Conservation (phyloP, 2,888 invertebrate species). For the Malachius bipustulatus region DNA sequence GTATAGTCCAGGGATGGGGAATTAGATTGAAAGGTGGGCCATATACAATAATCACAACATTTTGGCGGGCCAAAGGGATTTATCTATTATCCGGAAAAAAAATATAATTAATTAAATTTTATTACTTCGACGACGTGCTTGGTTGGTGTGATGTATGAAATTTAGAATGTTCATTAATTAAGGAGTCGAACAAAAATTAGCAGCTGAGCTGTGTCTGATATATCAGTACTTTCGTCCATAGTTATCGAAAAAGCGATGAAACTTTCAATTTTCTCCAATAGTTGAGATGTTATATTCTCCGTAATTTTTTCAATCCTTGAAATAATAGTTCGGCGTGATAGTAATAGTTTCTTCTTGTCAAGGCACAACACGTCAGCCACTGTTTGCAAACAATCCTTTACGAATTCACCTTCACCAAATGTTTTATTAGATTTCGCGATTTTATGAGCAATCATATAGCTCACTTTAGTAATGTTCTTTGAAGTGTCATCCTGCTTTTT, state of each 20-base stretch:
- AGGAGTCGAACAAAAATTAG: slow-evolving; percentile 3
- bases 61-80: no score
- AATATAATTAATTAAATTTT: no score
- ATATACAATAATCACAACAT: no score
- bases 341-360: slow-evolving; percentile 6
- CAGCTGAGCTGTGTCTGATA: slow-evolving; percentile 3
- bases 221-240: slow-evolving; percentile 8
- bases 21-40: no score
- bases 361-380: slow-evolving; percentile 8
- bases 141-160: no score
- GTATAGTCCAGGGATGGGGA: no score
- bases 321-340: slow-evolving; percentile 8
- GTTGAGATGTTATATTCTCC: slow-evolving; percentile 7
- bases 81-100: no score
- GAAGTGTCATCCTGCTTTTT: no score
- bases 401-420: slow-evolving; percentile 4
- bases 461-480: not conserved
- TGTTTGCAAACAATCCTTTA: slow-evolving; percentile 9
- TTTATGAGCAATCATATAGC: slow-evolving; percentile 4
- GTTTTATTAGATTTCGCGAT: slow-evolving; percentile 4
- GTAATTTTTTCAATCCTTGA: slow-evolving; percentile 9
- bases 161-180: no score
- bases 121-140: no score
- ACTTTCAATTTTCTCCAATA: slow-evolving; percentile 6
- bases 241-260: slow-evolving; percentile 8